Evolutionary conservation across 1,140 invertebrate genomes (phyloP).

Genomic region (Tigriopus japonicus): DNA sequence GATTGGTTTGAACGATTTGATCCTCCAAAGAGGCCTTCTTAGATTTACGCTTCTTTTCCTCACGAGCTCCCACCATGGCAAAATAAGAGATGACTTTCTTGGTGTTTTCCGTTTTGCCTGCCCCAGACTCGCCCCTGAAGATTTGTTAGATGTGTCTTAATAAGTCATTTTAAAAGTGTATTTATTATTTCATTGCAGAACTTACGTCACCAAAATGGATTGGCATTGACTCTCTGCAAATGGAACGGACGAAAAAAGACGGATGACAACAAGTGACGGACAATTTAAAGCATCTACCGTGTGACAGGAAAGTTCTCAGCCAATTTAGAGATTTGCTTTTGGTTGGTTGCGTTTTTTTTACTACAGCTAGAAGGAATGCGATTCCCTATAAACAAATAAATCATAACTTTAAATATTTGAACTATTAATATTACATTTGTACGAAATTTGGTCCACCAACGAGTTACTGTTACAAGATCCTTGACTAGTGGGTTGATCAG

Average conservation of each 20-base stretch:
- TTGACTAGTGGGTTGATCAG: too few species aligned
- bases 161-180: neutral
- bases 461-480: too few species aligned
- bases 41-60: conserved; percentile 17
- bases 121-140: conserved; percentile 87
- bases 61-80: conserved; percentile 75
- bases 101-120: conserved; percentile 98
- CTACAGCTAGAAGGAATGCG: too few species aligned
- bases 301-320: too few species aligned
- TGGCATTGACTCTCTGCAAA: neutral
- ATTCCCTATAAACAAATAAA: too few species aligned
- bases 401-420: too few species aligned
- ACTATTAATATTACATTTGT: too few species aligned
- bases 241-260: conserved; percentile 4
- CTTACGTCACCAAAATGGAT: conserved; percentile 11
- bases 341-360: too few species aligned
- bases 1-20: conserved; percentile 97
- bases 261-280: too few species aligned
- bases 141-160: neutral
- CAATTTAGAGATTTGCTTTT: too few species aligned
- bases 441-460: too few species aligned
- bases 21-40: conserved; percentile 54
- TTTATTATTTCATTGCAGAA: neutral
- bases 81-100: conserved; percentile 99
- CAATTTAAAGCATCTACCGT: too few species aligned